phyloP scores from a whole-genome alignment of 1,140 invertebrate genomes.

The Pseudomyrmex sp. region DNA sequence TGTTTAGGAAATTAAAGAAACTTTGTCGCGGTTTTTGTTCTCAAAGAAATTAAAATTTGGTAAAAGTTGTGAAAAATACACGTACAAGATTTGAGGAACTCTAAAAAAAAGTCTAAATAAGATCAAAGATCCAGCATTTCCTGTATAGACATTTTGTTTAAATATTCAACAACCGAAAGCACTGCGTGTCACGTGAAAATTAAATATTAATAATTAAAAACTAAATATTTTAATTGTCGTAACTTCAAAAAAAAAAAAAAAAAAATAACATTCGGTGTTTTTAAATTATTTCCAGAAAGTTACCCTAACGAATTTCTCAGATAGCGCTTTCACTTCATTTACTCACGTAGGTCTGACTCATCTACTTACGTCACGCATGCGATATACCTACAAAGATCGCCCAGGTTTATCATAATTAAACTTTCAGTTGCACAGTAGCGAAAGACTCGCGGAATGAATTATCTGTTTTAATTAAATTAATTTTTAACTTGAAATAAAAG shows the following conservation, averaged over 20 bases:
- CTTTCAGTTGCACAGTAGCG: not conserved
- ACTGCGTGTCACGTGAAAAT: not conserved
- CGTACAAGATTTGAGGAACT: not conserved
- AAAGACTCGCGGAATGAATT: no score
- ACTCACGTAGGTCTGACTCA: slow-evolving; percentile 67
- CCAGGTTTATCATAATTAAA: not conserved
- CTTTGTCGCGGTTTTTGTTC: no score
- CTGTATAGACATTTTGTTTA: not conserved
- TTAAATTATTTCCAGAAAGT: slow-evolving; percentile 66
- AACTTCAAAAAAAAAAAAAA: not conserved
- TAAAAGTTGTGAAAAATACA: not conserved
- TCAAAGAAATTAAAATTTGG: no score
- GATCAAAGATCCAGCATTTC: not conserved
- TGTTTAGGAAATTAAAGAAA: not conserved
- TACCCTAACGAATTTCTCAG: slow-evolving; percentile 66
- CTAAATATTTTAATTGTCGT: slow-evolving; percentile 9
- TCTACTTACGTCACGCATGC: slow-evolving; percentile 70
- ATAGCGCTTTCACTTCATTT: slow-evolving; percentile 47
- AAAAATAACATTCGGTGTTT: slow-evolving; percentile 18
- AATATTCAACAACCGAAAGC: not conserved
- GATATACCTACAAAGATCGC: slow-evolving; percentile 20
- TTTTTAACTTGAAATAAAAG: not conserved
- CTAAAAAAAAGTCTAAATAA: not conserved
- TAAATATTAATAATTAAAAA: slow-evolving; percentile 35
- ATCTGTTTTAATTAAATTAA: not conserved